Base-by-base conservation (phyloP, 2,797 vertebrate genomes). In the Enteromius argenteus region DNA sequence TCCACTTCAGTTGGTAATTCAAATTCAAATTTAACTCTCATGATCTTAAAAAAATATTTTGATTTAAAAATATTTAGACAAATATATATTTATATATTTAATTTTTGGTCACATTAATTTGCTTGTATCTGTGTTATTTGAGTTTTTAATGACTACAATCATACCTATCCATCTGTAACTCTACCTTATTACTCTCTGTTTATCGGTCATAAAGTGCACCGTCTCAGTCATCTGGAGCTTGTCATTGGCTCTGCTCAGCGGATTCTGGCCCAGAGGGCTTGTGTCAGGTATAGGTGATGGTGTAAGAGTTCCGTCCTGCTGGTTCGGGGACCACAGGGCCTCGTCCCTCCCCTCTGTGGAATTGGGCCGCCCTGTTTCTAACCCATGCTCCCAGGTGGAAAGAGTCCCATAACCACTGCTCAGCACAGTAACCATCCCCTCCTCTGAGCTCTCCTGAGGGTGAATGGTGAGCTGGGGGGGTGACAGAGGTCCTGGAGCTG, bases 351-450 rank as follows among this genome's bases (percentile, higher is more conserved):
- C 89, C 9, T 78, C 85, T 11, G 85, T 51, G 1, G 86, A 85
- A n/a, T 80, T 7, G 0, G 60, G 88, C 81, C 90, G 92, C 11
- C 86, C 86, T 17, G 89, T 60, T 66, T 86, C 88, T 13, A 91
- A 83, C 53, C 87, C 93, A 5, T 92, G 90, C n/a, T 96, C 95
- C 1, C 95, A 94, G 15, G 93, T 32, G 27, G 94, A 95, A n/a
- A 96, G 92, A 0, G 96, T 97, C 11, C 96, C 96, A 60, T 97
- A 98, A 0, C 97, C 98, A 0, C 97, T 97, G 90, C 94, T 98
- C 91, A 96, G 95, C 46, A 90, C 91, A 0, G 94, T 94, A 19
- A 94, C 92, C 1, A 88, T 89, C 37, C 58, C 93, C 66, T 94
- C 92, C 71, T 92, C 93, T 35, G 88, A 88, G n/a, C 73, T 89